These are phyloP conservation scores for Catostomus latipinnis DNA, from an alignment of 2,797 vertebrate species.

Conservation along the genomic window DNA sequence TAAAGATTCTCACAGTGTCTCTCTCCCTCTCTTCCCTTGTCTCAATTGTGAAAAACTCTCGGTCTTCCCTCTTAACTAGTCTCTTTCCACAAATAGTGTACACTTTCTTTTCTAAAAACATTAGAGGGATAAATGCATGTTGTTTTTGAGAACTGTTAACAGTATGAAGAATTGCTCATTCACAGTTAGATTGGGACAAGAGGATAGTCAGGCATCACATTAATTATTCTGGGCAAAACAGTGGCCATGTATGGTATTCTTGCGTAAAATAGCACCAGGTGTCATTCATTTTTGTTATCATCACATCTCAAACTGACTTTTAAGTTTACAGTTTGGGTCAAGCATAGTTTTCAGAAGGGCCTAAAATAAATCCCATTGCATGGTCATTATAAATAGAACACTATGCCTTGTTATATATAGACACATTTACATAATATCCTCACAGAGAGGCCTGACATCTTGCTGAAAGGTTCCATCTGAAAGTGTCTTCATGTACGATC, in stretches of 20 bases:
- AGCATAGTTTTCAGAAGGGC: slow-evolving; percentile 11
- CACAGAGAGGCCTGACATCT: too few relatives aligned
- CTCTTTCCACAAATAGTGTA: too few relatives aligned
- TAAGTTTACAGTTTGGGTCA: neutral
- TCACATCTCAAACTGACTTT: slow-evolving; percentile 3
- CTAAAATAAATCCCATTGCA: slow-evolving; percentile 35
- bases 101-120: too few relatives aligned
- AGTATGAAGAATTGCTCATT: too few relatives aligned
- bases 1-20: neutral
- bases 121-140: too few relatives aligned
- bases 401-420: slow-evolving; percentile 35
- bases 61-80: slow-evolving; percentile 8
- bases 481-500: too few relatives aligned
- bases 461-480: too few relatives aligned
- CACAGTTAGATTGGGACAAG: too few relatives aligned
- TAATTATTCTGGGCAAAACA: slow-evolving; percentile 24
- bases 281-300: neutral
- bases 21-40: slow-evolving; percentile 33
- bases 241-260: neutral
- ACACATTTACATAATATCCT: slow-evolving; percentile 11
- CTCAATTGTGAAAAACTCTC: neutral
- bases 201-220: neutral
- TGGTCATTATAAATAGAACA: slow-evolving; percentile 29
- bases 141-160: too few relatives aligned
- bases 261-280: slow-evolving; percentile 15